Conservation (phyloP, 2,888 invertebrate species). For the Acleris cristana region DNA sequence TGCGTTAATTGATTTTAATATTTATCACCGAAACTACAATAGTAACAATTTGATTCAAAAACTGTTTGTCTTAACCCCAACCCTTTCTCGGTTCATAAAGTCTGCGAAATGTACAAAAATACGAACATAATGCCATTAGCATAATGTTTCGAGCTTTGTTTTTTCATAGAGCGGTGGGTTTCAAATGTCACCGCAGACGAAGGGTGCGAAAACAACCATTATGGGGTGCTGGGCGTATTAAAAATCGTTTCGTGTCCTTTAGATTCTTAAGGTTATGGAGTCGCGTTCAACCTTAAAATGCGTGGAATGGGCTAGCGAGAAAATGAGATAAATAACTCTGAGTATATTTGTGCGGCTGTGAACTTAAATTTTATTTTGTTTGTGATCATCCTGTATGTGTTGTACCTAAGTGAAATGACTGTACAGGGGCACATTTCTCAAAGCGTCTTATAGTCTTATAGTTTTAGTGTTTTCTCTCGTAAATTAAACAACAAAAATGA, state of each 20-base stretch:
- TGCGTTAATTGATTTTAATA: slow-evolving; percentile 44
- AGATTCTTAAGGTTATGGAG: slow-evolving; percentile 79
- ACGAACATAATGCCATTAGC: slow-evolving; percentile 82
- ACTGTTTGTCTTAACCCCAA: slow-evolving; percentile 77
- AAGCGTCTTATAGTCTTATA: no score
- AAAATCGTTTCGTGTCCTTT: slow-evolving; percentile 78
- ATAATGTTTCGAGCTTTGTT: slow-evolving; percentile 81
- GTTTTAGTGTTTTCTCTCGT: no score
- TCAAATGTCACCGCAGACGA: slow-evolving; percentile 81
- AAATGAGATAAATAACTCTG: slow-evolving; percentile 22
- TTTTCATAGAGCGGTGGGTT: slow-evolving; percentile 79
- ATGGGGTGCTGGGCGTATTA: slow-evolving; percentile 79
- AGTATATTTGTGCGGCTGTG: slow-evolving; percentile 11
- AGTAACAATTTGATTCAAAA: slow-evolving; percentile 67
- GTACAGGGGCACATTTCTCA: no score
- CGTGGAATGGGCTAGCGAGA: slow-evolving; percentile 24
- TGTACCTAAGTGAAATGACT: neutral
- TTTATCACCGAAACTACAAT: slow-evolving; percentile 53
- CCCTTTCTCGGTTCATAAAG: slow-evolving; percentile 81
- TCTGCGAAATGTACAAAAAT: slow-evolving; percentile 80
- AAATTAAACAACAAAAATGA: no score
- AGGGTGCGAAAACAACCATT: slow-evolving; percentile 80
- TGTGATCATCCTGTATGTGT: neutral
- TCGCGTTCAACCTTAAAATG: slow-evolving; percentile 51
- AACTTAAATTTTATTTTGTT: slow-evolving; percentile 11